Percentiles rank a stretch among this genome's conserved stretches.
phyloP scores from a whole-genome alignment of 2,888 invertebrate genomes.

The Lithophane leautieri region DNA sequence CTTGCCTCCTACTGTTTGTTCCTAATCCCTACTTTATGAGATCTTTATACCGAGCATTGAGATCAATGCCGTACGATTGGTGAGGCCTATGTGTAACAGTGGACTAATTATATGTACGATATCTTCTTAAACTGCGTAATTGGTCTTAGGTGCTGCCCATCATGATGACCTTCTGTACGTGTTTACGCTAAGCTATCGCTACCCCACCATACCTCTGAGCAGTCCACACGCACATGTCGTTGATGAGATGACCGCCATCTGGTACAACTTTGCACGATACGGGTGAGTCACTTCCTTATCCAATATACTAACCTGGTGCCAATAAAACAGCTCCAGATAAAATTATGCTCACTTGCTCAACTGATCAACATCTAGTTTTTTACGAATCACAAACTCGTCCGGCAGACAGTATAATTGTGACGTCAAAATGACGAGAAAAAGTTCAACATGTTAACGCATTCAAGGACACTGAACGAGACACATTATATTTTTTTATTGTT shows the following conservation, averaged over 20 bases:
- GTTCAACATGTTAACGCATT: neutral
- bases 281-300: constrained; percentile 73
- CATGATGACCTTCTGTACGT: constrained; percentile 88
- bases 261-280: constrained; percentile 86
- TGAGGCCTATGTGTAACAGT: neutral
- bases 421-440: too few relatives aligned
- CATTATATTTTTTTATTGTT: neutral
- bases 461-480: too few relatives aligned
- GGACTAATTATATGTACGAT: neutral
- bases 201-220: constrained; percentile 76
- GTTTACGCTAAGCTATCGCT: constrained; percentile 80
- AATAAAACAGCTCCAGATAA: neutral
- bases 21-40: neutral
- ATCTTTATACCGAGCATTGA: neutral
- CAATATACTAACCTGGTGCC: neutral
- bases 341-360: neutral
- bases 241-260: constrained; percentile 80
- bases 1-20: neutral
- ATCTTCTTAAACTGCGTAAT: neutral
- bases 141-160: constrained; percentile 79
- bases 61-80: neutral
- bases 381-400: neutral
- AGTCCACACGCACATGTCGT: constrained; percentile 82
- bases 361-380: neutral
- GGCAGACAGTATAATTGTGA: neutral